Evolutionary conservation across 2,888 invertebrate genomes (phyloP), one percentile per base, ranked within the genome.

Genomic region (Listrodromus nycthemerus): DNA sequence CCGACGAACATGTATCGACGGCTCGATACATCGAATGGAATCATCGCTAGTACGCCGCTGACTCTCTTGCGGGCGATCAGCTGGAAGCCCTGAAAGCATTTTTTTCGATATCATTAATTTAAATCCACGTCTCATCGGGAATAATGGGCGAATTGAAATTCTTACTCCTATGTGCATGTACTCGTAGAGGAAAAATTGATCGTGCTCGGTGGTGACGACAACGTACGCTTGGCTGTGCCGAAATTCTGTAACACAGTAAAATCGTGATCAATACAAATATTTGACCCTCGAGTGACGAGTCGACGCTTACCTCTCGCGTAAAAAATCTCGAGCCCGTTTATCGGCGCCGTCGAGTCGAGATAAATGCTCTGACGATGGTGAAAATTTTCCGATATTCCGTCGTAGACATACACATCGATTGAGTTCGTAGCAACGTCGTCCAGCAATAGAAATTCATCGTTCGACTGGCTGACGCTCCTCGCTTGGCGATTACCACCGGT

Each of bases 291-390:
- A 37, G 10, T 37, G 1, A 2, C 37, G 2, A 37, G 37, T 37
- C 37, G 8, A 8, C 5, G 0, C 85, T 84, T 86, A 92, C 92
- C 91, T 69, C 86, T 88, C 0, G 87, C 66, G 52, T 92, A 90
- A 83, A 92, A 90, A n/a, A 84, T 85, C 48, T 90, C 89, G 24
- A 92, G 79, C 6, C 87, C 83, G 6, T 80, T 80, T 5, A 91
- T 74, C 24, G 78, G 83, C 3, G 89, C 88, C 73, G 70, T 70
- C 4, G 83, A 70, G 48, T 87, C 85, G 33, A 89, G 85, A 79
- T 89, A 89, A 0, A 92, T 87, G 70, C 85, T 91, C 84, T 92
- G 92, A 83, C 91, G 91, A 24, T 79, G 79, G 55, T 89, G 73
- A 83, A 91, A 92, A 70, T 89, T 91, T 27, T 89, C 88, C 70